phyloP scores from a whole-genome alignment of 2,888 invertebrate genomes.

The Leptarthrus brevirostris region DNA sequence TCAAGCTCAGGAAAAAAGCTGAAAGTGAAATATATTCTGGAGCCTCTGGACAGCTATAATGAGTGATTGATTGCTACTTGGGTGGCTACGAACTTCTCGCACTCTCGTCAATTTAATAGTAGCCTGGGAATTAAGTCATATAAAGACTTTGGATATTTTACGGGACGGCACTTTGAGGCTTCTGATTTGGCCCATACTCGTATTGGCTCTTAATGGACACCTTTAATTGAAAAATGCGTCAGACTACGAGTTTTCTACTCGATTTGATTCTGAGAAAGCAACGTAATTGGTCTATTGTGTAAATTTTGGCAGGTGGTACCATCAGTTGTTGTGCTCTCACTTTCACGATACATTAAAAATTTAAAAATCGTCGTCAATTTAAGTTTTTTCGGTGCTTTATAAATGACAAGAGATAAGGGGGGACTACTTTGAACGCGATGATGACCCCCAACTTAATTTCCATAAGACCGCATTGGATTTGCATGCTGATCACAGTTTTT shows the following conservation, averaged over 20 bases:
- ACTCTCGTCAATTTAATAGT: not conserved
- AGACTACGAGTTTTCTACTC: not conserved
- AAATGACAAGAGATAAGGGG: no score
- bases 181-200: not conserved
- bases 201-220: not conserved
- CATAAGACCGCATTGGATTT: conserved; percentile 49
- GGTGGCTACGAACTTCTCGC: conserved; percentile 51
- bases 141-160: not conserved
- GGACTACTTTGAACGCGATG: no score
- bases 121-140: not conserved
- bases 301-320: no score
- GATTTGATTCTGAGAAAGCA: not conserved
- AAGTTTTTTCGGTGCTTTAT: no score
- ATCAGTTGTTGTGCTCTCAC: no score
- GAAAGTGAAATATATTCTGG: conserved; percentile 44
- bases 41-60: conserved; percentile 32
- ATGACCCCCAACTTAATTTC: conserved; percentile 32
- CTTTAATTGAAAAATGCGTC: not conserved
- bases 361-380: no score
- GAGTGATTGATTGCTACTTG: conserved; percentile 56
- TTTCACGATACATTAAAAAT: no score
- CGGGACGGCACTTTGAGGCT: not conserved
- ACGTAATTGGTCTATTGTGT: no score
- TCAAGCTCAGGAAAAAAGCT: conserved; percentile 18
- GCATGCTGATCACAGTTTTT: conserved; percentile 50